A percentile compares a stretch with the other conserved stretches of the same genome.
phyloP scores from a whole-genome alignment of 2,888 invertebrate species.

The Drosophila affinis region DNA sequence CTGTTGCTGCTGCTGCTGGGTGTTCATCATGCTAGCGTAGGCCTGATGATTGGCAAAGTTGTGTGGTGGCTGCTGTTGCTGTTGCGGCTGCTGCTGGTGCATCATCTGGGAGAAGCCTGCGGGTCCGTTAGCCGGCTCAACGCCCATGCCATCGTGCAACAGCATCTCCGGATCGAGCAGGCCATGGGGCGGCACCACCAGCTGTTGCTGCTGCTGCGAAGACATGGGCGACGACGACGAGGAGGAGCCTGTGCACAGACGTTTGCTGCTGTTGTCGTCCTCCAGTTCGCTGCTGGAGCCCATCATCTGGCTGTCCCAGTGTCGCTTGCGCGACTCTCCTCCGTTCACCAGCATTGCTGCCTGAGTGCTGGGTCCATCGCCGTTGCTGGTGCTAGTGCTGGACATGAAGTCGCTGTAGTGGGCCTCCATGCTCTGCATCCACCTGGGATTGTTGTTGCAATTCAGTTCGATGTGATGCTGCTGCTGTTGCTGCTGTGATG shows the following conservation, averaged over 20 bases:
- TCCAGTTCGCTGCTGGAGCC: conserved; percentile 75
- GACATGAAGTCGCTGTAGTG: conserved; percentile 81
- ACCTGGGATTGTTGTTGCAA: conserved; percentile 81
- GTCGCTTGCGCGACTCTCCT: conserved; percentile 76
- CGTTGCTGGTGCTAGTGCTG: conserved; percentile 53
- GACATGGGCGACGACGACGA: conserved; percentile 75
- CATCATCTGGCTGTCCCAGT: conserved; percentile 79
- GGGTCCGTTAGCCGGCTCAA: conserved; percentile 65
- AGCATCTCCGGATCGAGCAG: conserved; percentile 78
- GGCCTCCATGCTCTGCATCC: conserved; percentile 83
- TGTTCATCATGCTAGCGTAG: conserved; percentile 59
- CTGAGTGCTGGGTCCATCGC: conserved; percentile 54
- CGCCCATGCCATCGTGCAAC: conserved; percentile 79
- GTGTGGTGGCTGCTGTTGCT: conserved; percentile 66
- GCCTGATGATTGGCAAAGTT: conserved; percentile 69
- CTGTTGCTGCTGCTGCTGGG: conserved; percentile 61
- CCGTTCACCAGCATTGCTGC: conserved; percentile 59
- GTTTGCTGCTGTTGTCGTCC: conserved; percentile 76
- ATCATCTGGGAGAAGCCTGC: conserved; percentile 74
- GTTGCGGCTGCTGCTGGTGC: conserved; percentile 71
- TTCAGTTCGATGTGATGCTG: conserved; percentile 80
- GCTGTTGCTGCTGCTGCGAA: conserved; percentile 60
- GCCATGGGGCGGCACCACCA: conserved; percentile 62
- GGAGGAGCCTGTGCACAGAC: conserved; percentile 78
- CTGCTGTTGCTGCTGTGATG: conserved; percentile 50